These are phyloP conservation scores for Pogonognathellus flavescens DNA, from an alignment of 1,140 invertebrate species.

Conservation along the genomic window DNA sequence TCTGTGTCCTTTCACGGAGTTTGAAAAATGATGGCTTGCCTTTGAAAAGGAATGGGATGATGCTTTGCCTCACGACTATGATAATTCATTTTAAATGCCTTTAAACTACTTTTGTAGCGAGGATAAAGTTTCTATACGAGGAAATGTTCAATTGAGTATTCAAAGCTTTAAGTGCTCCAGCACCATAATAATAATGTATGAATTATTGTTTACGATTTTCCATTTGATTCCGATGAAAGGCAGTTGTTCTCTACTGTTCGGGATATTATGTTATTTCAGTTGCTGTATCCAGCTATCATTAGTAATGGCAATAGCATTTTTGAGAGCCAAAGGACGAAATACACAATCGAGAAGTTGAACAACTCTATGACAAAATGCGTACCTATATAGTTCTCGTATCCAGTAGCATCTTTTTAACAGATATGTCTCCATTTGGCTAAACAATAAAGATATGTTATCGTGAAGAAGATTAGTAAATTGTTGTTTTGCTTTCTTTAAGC, in stretches of 20 bases:
- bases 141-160: too few species aligned
- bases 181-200: not conserved
- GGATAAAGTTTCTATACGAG: not conserved
- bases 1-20: not conserved
- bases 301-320: too few species aligned
- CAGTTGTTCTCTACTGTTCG: not conserved
- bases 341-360: too few species aligned
- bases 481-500: not conserved
- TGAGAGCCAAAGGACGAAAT: too few species aligned
- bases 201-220: conserved; percentile 1
- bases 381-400: too few species aligned
- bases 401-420: too few species aligned
- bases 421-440: too few species aligned
- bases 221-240: conserved; percentile 15
- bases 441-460: too few species aligned
- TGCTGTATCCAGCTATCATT: not conserved
- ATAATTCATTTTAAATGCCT: conserved; percentile 6
- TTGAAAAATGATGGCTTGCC: conserved; percentile 13
- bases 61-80: not conserved
- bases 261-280: conserved; percentile 19
- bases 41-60: not conserved
- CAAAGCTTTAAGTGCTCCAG: not conserved
- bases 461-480: too few species aligned
- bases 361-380: too few species aligned
- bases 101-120: not conserved